Base-by-base conservation (phyloP, 2,888 invertebrate genomes). In the Amitus sp. region DNA sequence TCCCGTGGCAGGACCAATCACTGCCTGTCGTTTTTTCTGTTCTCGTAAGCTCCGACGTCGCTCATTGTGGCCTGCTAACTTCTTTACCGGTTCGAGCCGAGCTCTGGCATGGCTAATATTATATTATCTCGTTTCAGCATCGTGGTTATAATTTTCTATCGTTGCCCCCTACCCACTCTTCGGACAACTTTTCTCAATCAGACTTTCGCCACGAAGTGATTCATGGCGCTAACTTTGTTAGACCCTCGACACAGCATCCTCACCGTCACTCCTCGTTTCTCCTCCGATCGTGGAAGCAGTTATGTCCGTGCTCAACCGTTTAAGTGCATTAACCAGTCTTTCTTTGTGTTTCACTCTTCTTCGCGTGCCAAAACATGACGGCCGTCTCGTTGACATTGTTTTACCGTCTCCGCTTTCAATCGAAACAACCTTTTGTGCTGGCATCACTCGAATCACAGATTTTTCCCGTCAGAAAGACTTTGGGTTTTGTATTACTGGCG, bases 71-170 rank as follows among this genome's bases (percentile, higher is more conserved):
- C n/a, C 69, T 66, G 71, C 69, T 77, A 78, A 77, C 71, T 71
- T 66, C 65, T 72, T 77, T 77, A 77, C 69, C 73, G 73, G 65
- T 65, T 66, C 69, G 66, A 66, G 71, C 68, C 37, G 64, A 62
- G 57, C 69, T 59, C 61, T 57, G 66, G 61, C 60, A 60, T 51
- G 66, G 73, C 71, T 73, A 73, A 79, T 80, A 79, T 82, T 79
- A 74, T 79, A 81, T 82, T 81, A 82, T 75, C 79, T 74, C 73
- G 71, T 76, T 78, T 77, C 73, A 73, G 71, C 76, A 70, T 71
- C 75, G 73, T 69, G 72, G 73, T 77, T 74, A 74, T 77, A 73
- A 76, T 77, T 78, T 78, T 76, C 71, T 73, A 69, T 68, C 39
- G 17, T 12, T 39, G 15, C 30, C 43, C n/a, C 51, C 47, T 57